Base-by-base conservation (phyloP, 2,888 invertebrate genomes). In the Campoplex capitator region DNA sequence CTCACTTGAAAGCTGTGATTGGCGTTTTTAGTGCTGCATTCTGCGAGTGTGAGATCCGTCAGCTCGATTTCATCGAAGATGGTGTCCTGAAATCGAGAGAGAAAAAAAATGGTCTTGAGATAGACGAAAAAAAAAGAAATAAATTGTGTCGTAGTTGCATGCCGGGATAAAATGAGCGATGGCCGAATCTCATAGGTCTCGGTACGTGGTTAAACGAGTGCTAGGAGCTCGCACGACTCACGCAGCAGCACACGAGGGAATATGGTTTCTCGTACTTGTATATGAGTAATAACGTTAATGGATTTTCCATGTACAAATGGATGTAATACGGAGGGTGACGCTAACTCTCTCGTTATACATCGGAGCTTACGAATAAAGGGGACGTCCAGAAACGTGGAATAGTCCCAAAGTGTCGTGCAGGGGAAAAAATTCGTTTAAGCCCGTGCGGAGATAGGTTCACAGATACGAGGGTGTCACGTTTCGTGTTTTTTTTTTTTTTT, bases 21-120 rank as follows among this genome's bases (percentile, higher is more conserved):
- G 92, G 97, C 97, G 96, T 97, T 97, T 95, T 97, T 98, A 92
- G 96, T 97, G 94, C 97, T 97, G 95, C 97, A 97, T 96, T 98
- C 98, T 88, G 98, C 98, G 93, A 97, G 97, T 93, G 97, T 98
- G 91, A 97, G 96, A 95, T 98, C 97, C 91, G 97, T 97, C 94
- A 98, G 95, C 93, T 97, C 97, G 95, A 97, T 97, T 95, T 98
- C 98, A 95, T 98, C 97, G 96, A 97, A 98, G 92, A 98, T 96
- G 95, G 97, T 97, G 94, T 97, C 97, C 98, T 98, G 96, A 11
- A 97, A 96, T 0, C 16, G 7, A 16, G 11, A 62, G 32, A 32
- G 9, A 62, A 32, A 23, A 28, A 56, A 62, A 32, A 6, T 6
- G 16, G 4, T 3, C 1, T 32, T 16, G 28, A 58, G 3, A 13